Evolutionary conservation across 1,140 invertebrate species (phyloP).

Genomic region (Diabrotica undecimpunctata): DNA sequence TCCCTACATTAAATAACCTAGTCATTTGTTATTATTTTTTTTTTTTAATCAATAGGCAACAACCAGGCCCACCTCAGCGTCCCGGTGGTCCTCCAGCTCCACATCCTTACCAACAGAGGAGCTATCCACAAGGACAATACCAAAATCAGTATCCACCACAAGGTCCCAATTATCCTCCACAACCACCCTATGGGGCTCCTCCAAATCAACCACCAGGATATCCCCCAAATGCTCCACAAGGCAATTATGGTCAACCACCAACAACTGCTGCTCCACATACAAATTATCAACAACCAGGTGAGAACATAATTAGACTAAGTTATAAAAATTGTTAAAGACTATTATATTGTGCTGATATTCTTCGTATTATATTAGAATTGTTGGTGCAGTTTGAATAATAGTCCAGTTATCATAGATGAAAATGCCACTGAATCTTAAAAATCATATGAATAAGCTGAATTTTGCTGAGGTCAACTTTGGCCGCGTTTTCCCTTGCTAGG

Average conservation of each 20-base stretch:
- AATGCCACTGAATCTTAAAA: too few species aligned
- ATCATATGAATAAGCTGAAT: too few species aligned
- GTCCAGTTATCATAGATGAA: too few species aligned
- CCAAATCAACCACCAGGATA: constrained; percentile 47
- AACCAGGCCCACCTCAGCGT: constrained; percentile 33
- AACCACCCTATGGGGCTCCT: constrained; percentile 47
- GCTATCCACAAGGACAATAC: constrained; percentile 55
- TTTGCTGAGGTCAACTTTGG: too few species aligned
- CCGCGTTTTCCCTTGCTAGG: too few species aligned
- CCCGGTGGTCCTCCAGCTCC: constrained; percentile 27
- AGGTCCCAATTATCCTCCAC: constrained; percentile 50
- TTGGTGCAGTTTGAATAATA: too few species aligned
- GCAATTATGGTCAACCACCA: constrained; percentile 49
- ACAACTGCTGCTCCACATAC: constrained; percentile 44
- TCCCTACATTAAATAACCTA: too few species aligned
- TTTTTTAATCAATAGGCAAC: constrained; percentile 42
- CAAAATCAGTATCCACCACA: constrained; percentile 49
- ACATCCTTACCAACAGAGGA: constrained; percentile 56
- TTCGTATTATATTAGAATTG: too few species aligned
- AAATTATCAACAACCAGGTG: constrained; percentile 43
- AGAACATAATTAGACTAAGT: too few species aligned
- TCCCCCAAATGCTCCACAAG: constrained; percentile 49
- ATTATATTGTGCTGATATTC: too few species aligned
- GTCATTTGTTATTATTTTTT: neutral
- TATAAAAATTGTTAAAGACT: too few species aligned